A percentile compares a stretch with the other conserved stretches of the same genome.
Conservation (phyloP, 1,140 invertebrate genomes). For the Lepidurus apus region DNA sequence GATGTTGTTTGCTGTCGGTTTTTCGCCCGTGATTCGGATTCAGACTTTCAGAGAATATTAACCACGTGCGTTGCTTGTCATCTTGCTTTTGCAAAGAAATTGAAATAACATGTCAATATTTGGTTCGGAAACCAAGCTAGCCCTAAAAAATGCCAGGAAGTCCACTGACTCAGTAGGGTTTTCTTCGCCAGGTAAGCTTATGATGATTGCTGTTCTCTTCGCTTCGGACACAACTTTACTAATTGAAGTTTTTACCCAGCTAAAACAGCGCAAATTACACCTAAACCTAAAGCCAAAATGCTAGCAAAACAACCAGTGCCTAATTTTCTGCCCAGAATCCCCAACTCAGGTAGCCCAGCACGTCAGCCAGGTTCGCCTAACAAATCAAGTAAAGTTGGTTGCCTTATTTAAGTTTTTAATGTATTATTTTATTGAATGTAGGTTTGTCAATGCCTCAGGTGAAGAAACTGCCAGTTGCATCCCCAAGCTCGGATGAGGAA, state of each 20-base stretch:
- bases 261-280: no score
- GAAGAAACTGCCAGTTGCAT: not conserved
- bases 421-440: not conserved
- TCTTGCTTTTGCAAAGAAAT: not conserved
- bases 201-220: no score
- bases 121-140: slow-evolving; percentile 14
- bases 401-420: no score
- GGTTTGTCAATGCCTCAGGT: not conserved
- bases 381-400: no score
- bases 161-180: not conserved
- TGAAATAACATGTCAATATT: not conserved
- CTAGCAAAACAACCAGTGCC: no score
- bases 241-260: no score
- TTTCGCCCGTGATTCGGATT: not conserved
- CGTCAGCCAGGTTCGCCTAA: no score
- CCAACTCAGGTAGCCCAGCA: no score
- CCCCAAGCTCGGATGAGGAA: not conserved
- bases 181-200: not conserved
- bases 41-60: not conserved
- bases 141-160: not conserved
- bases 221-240: no score
- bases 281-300: no score
- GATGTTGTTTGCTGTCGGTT: not conserved
- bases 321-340: no score
- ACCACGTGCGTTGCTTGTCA: not conserved